Evolutionary conservation across 2,113 vertebrate species (phyloP), one percentile per base, ranked within the genome.

Genomic region (Pholis gunnellus): DNA sequence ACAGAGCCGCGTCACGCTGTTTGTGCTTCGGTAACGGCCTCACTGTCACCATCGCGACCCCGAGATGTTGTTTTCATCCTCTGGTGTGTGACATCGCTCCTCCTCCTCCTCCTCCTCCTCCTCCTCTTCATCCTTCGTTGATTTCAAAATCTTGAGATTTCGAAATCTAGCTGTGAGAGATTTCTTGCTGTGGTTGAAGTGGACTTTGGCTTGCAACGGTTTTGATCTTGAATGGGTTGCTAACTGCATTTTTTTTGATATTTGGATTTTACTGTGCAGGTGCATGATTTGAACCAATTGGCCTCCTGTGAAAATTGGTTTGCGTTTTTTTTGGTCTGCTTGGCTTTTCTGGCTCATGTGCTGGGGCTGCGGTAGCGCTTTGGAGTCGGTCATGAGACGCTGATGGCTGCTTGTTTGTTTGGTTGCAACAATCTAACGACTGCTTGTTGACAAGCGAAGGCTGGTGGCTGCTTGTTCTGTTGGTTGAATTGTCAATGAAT

Each of bases 391-490:
- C 42, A 22, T 77, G 69, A 74, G 69, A 66, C 25, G 61, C 84
- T 88, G 73, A 88, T 29, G 63, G 87, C 88, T 91, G 91, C 87
- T 87, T 15, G 63, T 88, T 81, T 72, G 81, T 74, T 76, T 82
- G 83, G 78, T 83, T 80, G 83, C 84, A 77, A 83, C 25, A 84
- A 81, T 86, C 75, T 72, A 78, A 82, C 34, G 60, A 31, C 81
- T 85, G 90, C 87, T 87, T 87, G 82, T 85, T 75, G 69, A 72
- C 14, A 27, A 40, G 52, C 15, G 61, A 57, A 71, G 64, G 80
- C 84, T 82, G 78, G 77, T 67, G 85, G 69, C 86, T 92, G 89
- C 85, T 88, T 81, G 67, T 79, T 88, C 54, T 63, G 65, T 63
- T 75, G 52, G 77, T 69, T 71, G 74, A 38, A 1, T 29, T 42